phyloP scores from a whole-genome alignment of 1,140 invertebrate genomes.

The Drosophila pectinifera region DNA sequence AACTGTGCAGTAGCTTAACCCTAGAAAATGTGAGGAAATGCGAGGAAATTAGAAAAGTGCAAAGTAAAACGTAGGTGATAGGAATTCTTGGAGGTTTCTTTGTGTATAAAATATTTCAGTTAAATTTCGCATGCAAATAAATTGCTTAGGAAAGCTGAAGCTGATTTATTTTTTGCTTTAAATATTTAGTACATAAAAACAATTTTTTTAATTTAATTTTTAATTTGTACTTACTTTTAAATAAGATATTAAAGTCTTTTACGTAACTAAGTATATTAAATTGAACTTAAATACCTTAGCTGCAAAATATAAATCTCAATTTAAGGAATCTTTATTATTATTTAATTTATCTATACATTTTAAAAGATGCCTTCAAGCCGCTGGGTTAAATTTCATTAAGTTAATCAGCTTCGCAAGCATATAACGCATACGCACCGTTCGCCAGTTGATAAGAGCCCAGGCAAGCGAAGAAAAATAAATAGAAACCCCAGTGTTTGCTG shows the following conservation, averaged over 20 bases:
- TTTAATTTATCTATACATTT: neutral
- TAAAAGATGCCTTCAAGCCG: neutral
- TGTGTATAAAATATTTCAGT: neutral
- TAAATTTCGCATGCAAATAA: too few species aligned
- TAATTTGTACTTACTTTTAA: neutral
- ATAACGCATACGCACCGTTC: slow-evolving; percentile 66
- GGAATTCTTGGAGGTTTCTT: neutral
- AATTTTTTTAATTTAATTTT: too few species aligned
- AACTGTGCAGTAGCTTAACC: slow-evolving; percentile 14
- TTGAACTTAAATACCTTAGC: neutral
- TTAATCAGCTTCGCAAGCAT: slow-evolving; percentile 1
- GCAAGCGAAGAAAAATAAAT: slow-evolving; percentile 12
- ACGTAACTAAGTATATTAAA: neutral
- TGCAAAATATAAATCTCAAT: neutral
- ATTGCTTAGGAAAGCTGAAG: neutral
- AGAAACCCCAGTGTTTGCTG: slow-evolving; percentile 12
- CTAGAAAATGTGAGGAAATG: slow-evolving; percentile 2
- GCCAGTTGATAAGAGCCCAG: slow-evolving; percentile 18
- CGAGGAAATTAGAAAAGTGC: neutral
- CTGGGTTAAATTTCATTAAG: slow-evolving; percentile 9
- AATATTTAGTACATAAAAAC: too few species aligned
- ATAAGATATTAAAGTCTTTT: neutral
- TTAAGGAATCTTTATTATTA: neutral
- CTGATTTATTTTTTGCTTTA: neutral
- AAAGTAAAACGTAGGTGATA: slow-evolving; percentile 11